Evolutionary conservation across 2,888 invertebrate species (phyloP), one percentile per base, ranked within the genome.

Genomic region (Eristalis pertinax): DNA sequence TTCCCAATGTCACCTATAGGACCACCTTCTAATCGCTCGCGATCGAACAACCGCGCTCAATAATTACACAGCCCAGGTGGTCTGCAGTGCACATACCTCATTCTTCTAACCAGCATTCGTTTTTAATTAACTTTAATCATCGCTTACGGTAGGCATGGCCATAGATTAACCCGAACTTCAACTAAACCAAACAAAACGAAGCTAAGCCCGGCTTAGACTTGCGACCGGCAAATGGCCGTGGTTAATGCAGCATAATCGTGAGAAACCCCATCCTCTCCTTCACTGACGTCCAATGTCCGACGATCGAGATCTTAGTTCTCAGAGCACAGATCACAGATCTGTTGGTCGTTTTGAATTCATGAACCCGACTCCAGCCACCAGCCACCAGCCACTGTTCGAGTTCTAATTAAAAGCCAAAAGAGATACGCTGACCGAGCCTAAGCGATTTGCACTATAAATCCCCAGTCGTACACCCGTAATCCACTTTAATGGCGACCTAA

Each of bases 361-460:
- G 35, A 41, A 64, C 58, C 29, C 70, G 11, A 35, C 56, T 38
- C 29, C 15, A 2, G 4, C n/a, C n/a, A n/a, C n/a, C n/a, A n/a
- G n/a, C n/a, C 43, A 22, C 35, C 32, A 32, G 10, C 32, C 64
- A n/a, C 41, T 58, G 58, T 78, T 70, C 70, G 58, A 78, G 70
- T 78, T 78, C 62, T 62, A 70, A 78, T 77, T 63, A 78, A 64
- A 64, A 70, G 58, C 15, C 35, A 65, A 65, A n/a, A 60, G 72
- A 70, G 72, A 70, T 19, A 35, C 10, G 50, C 29, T 60, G 41
- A 50, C 70, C 78, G 41, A 78, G 64, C 19, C 78, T 56, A 70
- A 70, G 58, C 63, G 78, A 78, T 70, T 78, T 78, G 70, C 78
- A 78, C 70, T 69, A 78, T 62, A 77, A 64, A 78, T 72, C 78